Evolutionary conservation across 2,888 invertebrate species (phyloP).

Genomic region (Tetragonula carbonaria): DNA sequence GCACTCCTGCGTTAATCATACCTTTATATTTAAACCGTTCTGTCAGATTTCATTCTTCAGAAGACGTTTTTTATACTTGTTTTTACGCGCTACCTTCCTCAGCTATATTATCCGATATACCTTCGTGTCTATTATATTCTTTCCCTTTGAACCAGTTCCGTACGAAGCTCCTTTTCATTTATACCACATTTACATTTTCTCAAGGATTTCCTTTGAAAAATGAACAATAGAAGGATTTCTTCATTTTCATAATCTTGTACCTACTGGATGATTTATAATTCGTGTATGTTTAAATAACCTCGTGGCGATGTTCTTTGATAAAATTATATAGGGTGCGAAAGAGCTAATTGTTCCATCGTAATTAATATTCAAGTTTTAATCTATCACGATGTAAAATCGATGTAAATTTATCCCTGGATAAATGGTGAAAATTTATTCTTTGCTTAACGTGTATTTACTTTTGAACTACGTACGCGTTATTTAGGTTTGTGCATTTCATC

Average conservation of each 20-base stretch:
- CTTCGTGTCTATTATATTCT: slow-evolving; percentile 37
- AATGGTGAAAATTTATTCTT: neutral
- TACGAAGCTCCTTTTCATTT: slow-evolving; percentile 34
- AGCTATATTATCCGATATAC: slow-evolving; percentile 20
- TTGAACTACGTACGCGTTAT: neutral
- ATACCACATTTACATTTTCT: slow-evolving; percentile 41
- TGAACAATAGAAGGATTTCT: slow-evolving; percentile 30
- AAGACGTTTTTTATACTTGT: too few relatives aligned
- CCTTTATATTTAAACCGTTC: too few relatives aligned
- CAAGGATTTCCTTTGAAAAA: slow-evolving; percentile 17
- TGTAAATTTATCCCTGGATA: neutral
- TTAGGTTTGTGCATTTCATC: too few relatives aligned
- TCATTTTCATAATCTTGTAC: slow-evolving; percentile 28
- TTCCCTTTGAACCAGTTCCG: slow-evolving; percentile 22
- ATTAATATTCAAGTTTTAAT: neutral
- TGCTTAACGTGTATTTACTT: neutral
- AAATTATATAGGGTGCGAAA: neutral
- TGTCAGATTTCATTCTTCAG: too few relatives aligned
- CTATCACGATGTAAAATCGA: neutral
- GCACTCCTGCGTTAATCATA: too few relatives aligned
- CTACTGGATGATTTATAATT: slow-evolving; percentile 17
- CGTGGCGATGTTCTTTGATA: neutral
- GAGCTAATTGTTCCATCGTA: neutral
- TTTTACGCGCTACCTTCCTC: neutral
- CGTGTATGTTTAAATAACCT: slow-evolving; percentile 4